Conservation (phyloP, 1,140 invertebrate genomes). For the Dinothrombium tinctorium region DNA sequence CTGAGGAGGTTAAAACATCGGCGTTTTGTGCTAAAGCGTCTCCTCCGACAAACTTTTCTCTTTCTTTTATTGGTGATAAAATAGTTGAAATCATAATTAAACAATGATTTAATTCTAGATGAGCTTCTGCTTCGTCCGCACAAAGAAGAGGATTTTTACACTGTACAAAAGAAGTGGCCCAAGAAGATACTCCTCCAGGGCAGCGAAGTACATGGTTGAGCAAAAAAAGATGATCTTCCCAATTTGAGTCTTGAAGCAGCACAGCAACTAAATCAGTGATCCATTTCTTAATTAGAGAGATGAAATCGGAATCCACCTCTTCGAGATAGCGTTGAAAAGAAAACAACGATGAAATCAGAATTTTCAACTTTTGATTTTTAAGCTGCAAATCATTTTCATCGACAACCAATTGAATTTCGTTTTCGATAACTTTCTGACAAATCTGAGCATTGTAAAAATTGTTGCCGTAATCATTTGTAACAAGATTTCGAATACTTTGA, state of each 20-base stretch:
- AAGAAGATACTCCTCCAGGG: slow-evolving; percentile 5
- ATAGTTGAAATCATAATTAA: slow-evolving; percentile 9
- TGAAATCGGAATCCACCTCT: neutral
- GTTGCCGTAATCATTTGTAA: slow-evolving; percentile 8
- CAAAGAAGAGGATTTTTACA: slow-evolving; percentile 5
- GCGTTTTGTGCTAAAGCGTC: neutral
- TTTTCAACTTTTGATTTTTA: slow-evolving; percentile 1
- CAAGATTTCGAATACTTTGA: neutral
- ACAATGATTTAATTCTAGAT: slow-evolving; percentile 6
- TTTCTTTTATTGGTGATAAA: slow-evolving; percentile 6
- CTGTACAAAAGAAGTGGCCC: slow-evolving; percentile 3
- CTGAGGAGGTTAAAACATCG: neutral
- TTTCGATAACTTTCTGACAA: slow-evolving; percentile 5
- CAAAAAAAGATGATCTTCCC: slow-evolving; percentile 9
- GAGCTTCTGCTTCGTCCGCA: neutral
- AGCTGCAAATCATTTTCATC: neutral
- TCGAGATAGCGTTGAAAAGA: neutral
- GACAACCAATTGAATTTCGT: slow-evolving; percentile 1
- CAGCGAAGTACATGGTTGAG: slow-evolving; percentile 11
- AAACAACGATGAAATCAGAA: slow-evolving; percentile 1
- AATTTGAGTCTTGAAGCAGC: neutral
- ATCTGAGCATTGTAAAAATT: neutral
- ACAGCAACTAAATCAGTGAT: neutral
- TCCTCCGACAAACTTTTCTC: slow-evolving; percentile 2
- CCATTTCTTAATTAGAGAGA: slow-evolving; percentile 1